Conservation (phyloP, 2,113 vertebrate species). For the Phyllopteryx taeniolatus region DNA sequence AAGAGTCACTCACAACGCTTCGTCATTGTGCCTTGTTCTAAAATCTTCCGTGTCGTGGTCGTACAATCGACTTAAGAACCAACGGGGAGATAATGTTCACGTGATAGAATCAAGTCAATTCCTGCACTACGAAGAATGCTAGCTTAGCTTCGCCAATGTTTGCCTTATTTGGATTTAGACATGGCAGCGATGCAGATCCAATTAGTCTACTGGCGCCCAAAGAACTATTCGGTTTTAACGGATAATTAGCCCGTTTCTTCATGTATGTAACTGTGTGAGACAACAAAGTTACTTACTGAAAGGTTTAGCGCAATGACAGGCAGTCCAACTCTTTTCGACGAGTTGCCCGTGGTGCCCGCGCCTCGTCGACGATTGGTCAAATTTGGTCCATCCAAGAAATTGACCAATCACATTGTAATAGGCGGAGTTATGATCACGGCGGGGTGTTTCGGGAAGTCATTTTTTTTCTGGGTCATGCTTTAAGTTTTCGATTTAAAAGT, state of each 20-base stretch:
- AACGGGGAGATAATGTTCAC: background rate
- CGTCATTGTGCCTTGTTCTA: background rate
- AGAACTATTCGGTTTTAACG: background rate
- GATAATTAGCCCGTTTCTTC: background rate
- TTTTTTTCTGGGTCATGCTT: too few species aligned
- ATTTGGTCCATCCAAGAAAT: background rate
- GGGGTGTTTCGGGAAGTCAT: constrained; percentile 13
- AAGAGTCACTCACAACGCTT: background rate
- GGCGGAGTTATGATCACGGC: background rate
- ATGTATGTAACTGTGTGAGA: background rate
- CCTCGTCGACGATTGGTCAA: constrained; percentile 8
- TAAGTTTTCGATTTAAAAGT: too few species aligned
- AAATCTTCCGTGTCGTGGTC: background rate
- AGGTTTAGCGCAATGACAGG: background rate
- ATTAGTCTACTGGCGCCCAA: accelerated
- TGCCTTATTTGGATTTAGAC: background rate
- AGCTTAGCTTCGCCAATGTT: constrained; percentile 24
- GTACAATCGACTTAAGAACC: background rate
- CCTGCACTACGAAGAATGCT: constrained; percentile 6
- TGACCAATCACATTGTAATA: constrained; percentile 21
- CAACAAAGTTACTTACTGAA: background rate
- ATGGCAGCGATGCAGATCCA: background rate
- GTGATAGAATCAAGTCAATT: background rate
- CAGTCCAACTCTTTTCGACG: background rate
- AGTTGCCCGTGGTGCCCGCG: background rate